Evolutionary conservation across 2,797 vertebrate genomes (phyloP), one percentile per base, ranked within the genome.

Genomic region (Lerista edwardsae): DNA sequence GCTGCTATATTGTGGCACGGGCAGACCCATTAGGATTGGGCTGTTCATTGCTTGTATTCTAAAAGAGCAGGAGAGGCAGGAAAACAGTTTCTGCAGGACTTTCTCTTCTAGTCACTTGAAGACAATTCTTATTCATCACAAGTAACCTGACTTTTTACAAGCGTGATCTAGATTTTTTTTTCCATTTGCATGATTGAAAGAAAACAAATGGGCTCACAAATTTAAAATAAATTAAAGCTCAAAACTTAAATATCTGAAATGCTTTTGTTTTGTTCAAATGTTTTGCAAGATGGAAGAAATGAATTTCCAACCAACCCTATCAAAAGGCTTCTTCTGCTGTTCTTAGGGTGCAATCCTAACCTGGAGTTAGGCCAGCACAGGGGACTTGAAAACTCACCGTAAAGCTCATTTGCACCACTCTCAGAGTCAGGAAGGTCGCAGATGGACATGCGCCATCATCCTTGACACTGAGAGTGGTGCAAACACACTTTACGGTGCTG

Each of bases 261-360:
- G 23, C 36, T 29, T 57, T n/a, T 75, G 67, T 10, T 75, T 17
- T 15, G 14, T 59, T 80, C 51, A 61, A 59, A 68, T 75, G 17
- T 61, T 75, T 68, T 69, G 64, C 55, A 80, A 68, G 72, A 57
- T 34, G n/a, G 36, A 75, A 61, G n/a, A 75, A 75, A 61, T 21
- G 23, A 34, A 47, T 80, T 31, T 21, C 6, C n/a, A 31, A 31
- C 72, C 14, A 75, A 55, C 71, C n/a, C 19, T 44, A 65, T 59
- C 27, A 80, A 85, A 68, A 29, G 21, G 29, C 67, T 62, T 14
- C 67, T 47, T 57, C 34, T 80, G 31, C 17, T 74, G 80, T 85
- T n/a, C n/a, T n/a, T n/a, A n/a, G n/a, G n/a, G n/a, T n/a, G n/a
- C n/a, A n/a, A n/a, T n/a, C n/a, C n/a, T n/a, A n/a, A n/a, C n/a